Base-by-base conservation (phyloP, 2,113 vertebrate species). In the Paedocypris sp. region DNA sequence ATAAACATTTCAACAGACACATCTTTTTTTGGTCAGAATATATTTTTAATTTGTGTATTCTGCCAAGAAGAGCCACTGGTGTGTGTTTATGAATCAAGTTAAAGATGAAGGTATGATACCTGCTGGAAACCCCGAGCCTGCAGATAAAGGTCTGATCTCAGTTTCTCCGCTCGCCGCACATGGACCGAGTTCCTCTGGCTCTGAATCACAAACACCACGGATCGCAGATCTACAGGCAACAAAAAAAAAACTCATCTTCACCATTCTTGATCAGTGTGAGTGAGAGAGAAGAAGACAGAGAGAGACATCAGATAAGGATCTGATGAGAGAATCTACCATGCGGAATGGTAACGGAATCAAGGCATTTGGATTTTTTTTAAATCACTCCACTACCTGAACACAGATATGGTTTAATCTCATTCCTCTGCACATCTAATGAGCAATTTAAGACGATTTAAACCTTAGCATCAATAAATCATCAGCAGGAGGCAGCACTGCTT, bases 131-230 rank as follows among this genome's bases (percentile, higher is more conserved):
- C 46, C 47, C 66, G 73, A 25, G 88, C 83, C 77, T 95, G 91
- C 50, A 82, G 72, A 47, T 93, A 82, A 73, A 98, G 84, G 73
- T 79, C 82, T 41, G 71, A 76, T 77, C 81, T 87, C 63, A 81
- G 80, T 39, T 83, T 83, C 58, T 91, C 84, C 4, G 93, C 93
- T 81, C 79, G 89, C 68, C 79, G 86, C 63, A 77, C 86, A 69
- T 98, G 94, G 81, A 91, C 93, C 68, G 88, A 84, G 81, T 94
- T 91, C 71, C 87, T 90, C 72, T 98, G 94, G 79, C 94, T 98
- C 82, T 95, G 93, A 83, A 98, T 91, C 77, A 98, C 71, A 80
- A 97, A 94, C 35, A 94, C 85, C 70, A 94, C 86, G 80, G 85
- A 87, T 78, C 79, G 85, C 75, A 93, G 75, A 71, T 90, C 94